These are phyloP conservation scores for Sipha flava DNA, from an alignment of 1,140 invertebrate genomes.

Conservation along the genomic window DNA sequence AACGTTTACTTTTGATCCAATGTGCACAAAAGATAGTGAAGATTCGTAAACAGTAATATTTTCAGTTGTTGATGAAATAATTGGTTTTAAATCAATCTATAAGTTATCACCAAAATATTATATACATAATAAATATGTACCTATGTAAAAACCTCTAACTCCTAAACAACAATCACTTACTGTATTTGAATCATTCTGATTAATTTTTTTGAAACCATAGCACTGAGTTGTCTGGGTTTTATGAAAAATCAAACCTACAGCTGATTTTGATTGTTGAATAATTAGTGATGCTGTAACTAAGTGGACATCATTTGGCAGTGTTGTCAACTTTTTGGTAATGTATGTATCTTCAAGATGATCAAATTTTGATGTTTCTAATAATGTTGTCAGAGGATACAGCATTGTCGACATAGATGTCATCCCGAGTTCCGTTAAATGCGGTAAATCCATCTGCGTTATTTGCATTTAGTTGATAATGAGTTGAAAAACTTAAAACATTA, in stretches of 20 bases:
- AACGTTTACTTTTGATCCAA: conserved; percentile 1
- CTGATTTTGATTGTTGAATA: neutral
- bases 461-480: neutral
- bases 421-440: neutral
- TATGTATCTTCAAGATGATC: neutral
- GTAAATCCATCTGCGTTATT: neutral
- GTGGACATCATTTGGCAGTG: conserved; percentile 1
- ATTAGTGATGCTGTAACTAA: conserved; percentile 17
- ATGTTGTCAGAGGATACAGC: neutral
- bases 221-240: conserved; percentile 1
- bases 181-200: neutral
- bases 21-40: conserved; percentile 10
- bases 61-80: neutral
- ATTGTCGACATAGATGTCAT: conserved; percentile 8
- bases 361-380: neutral
- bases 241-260: conserved; percentile 12
- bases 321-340: neutral
- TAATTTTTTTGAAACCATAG: neutral
- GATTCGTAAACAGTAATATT: conserved; percentile 18
- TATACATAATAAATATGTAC: neutral
- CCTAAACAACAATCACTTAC: neutral
- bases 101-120: neutral
- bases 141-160: neutral
- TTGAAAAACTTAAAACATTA: neutral
- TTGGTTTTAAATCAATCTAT: neutral